Conservation (phyloP, 2,888 invertebrate species). For the Dexiosoma caninum region DNA sequence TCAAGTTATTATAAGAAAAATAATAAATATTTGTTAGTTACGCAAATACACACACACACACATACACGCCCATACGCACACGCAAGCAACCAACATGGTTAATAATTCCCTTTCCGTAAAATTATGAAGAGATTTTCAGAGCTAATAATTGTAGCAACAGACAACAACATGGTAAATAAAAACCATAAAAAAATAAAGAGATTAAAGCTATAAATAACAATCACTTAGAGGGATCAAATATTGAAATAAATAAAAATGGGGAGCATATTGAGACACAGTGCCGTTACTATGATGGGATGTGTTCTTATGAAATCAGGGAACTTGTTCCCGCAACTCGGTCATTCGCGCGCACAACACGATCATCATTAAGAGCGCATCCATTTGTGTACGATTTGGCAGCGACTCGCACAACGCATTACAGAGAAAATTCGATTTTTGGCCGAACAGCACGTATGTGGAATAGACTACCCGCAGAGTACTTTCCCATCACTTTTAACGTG, state of each 20-base stretch:
- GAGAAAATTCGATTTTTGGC: no score
- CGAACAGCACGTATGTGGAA: no score
- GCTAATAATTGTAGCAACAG: constrained; percentile 50
- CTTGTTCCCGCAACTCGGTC: no score
- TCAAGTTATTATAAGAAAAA: constrained; percentile 68
- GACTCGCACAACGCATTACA: no score
- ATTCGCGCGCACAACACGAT: no score
- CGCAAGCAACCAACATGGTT: constrained; percentile 64
- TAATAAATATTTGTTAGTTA: constrained; percentile 73
- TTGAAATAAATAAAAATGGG: neutral
- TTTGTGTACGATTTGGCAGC: no score
- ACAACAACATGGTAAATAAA: neutral
- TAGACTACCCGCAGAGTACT: no score
- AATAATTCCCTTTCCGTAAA: constrained; percentile 21
- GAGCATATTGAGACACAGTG: neutral
- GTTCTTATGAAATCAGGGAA: no score
- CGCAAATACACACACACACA: constrained; percentile 6
- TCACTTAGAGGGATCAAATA: neutral
- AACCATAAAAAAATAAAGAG: neutral
- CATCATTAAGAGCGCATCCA: no score
- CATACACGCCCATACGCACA: constrained; percentile 9
- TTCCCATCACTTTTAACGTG: no score
- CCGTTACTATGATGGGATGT: no score
- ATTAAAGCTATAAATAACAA: constrained; percentile 27
- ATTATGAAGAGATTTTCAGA: constrained; percentile 60